A percentile compares a stretch with the other conserved stretches of the same genome.
Evolutionary conservation across 2,888 invertebrate genomes (phyloP).

Genomic region (Seladonia tumulorum): DNA sequence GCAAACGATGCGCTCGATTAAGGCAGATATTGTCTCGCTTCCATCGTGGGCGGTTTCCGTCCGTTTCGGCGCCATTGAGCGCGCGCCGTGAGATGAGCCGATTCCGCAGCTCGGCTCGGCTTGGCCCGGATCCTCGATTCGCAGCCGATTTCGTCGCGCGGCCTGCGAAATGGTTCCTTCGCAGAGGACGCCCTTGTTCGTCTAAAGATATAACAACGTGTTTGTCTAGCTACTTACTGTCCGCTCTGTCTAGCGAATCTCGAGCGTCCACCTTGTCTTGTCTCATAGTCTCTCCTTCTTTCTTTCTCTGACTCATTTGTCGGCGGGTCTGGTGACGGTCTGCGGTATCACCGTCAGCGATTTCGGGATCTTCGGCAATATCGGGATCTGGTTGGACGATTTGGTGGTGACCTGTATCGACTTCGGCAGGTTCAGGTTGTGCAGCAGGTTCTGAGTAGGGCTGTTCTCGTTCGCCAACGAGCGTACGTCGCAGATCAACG

Average conservation of each 20-base stretch:
- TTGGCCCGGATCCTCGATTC: not conserved
- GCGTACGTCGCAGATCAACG: slow-evolving; percentile 83
- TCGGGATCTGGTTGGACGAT: slow-evolving; percentile 82
- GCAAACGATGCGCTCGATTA: slow-evolving; percentile 14
- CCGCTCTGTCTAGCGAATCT: slow-evolving; percentile 16
- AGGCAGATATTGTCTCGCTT: slow-evolving; percentile 37
- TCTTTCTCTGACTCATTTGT: slow-evolving; percentile 9
- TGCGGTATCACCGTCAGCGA: slow-evolving; percentile 93
- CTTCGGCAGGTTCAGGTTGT: slow-evolving; percentile 82
- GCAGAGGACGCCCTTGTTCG: not conserved
- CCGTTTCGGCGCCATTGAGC: not conserved
- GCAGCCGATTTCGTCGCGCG: not conserved
- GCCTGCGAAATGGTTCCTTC: slow-evolving; percentile 1
- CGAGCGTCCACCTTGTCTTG: slow-evolving; percentile 4
- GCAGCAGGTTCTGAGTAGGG: slow-evolving; percentile 81
- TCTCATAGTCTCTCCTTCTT: not conserved
- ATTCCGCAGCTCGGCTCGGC: not conserved
- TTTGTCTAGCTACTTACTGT: slow-evolving; percentile 62
- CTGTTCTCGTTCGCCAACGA: slow-evolving; percentile 80
- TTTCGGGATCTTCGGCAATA: slow-evolving; percentile 92
- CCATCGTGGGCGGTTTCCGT: not conserved
- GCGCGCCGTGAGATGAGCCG: not conserved
- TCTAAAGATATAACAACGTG: slow-evolving; percentile 27
- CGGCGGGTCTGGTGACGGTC: slow-evolving; percentile 80
- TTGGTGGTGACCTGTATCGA: slow-evolving; percentile 83